These are phyloP conservation scores for Mayetiola destructor DNA, from an alignment of 2,888 invertebrate species.

Conservation along the genomic window DNA sequence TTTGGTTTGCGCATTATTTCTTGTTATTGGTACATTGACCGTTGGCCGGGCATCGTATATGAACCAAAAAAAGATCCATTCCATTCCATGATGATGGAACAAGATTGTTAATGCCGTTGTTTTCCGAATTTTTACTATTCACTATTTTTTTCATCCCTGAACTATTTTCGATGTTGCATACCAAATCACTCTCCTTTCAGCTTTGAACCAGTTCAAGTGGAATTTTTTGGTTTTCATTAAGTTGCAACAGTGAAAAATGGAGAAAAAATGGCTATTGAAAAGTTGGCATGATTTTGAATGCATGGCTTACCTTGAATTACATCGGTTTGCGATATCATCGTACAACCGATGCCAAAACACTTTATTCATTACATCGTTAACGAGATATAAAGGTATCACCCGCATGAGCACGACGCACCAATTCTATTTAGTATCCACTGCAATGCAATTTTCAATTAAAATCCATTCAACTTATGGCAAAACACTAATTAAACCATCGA, in stretches of 20 bases:
- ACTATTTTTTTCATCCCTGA: too few relatives aligned
- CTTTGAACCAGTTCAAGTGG: neutral
- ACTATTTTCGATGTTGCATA: neutral
- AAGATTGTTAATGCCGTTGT: constrained; percentile 1
- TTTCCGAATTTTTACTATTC: too few relatives aligned
- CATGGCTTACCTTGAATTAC: neutral
- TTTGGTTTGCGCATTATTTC: neutral
- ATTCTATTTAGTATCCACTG: neutral
- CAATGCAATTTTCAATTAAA: neutral
- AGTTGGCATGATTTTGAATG: too few relatives aligned
- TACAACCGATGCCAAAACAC: neutral
- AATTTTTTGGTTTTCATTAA: neutral
- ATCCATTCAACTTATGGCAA: neutral
- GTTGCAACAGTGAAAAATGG: neutral
- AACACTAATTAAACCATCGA: constrained; percentile 9
- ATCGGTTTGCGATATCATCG: neutral
- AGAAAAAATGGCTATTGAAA: neutral
- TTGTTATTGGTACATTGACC: neutral
- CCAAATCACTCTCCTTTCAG: neutral
- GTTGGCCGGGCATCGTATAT: too few relatives aligned
- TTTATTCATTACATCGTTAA: neutral
- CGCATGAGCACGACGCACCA: neutral
- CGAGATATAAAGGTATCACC: neutral
- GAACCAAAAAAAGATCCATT: neutral
- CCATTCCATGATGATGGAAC: neutral